phyloP scores from a whole-genome alignment of 2,888 invertebrate genomes.

The Bombylius major region DNA sequence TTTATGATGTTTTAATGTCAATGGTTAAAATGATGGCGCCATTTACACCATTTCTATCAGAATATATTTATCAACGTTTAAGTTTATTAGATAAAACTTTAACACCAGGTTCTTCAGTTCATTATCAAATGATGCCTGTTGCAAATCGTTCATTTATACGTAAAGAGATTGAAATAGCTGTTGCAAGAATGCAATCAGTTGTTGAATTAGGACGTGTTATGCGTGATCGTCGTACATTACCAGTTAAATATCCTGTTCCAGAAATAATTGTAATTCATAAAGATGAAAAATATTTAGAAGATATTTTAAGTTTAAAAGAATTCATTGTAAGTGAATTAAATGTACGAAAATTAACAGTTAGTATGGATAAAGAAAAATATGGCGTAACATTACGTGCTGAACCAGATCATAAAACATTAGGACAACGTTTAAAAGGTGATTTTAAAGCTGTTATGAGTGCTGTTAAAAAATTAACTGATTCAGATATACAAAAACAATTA shows the following conservation, averaged over 20 bases:
- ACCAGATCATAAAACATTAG: slow-evolving; percentile 79
- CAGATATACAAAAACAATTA: slow-evolving; percentile 64
- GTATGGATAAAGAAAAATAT: slow-evolving; percentile 83
- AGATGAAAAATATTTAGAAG: slow-evolving; percentile 60
- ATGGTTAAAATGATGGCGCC: slow-evolving; percentile 93
- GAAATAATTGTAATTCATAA: slow-evolving; percentile 93
- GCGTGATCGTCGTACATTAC: slow-evolving; percentile 84
- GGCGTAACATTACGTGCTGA: slow-evolving; percentile 85
- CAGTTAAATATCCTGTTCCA: slow-evolving; percentile 91
- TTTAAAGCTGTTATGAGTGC: slow-evolving; percentile 76
- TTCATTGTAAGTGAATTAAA: slow-evolving; percentile 92
- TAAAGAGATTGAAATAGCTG: slow-evolving; percentile 74
- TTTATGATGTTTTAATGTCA: slow-evolving; percentile 76
- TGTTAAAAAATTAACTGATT: slow-evolving; percentile 65
- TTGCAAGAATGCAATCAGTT: slow-evolving; percentile 85
- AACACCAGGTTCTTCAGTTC: slow-evolving; percentile 60
- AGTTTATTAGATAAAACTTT: slow-evolving; percentile 45
- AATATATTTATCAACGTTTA: slow-evolving; percentile 86
- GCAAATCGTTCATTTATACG: slow-evolving; percentile 61
- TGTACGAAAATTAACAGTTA: slow-evolving; percentile 68
- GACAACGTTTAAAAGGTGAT: slow-evolving; percentile 75
- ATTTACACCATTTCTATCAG: slow-evolving; percentile 92
- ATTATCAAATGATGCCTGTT: slow-evolving; percentile 81
- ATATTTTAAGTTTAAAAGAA: slow-evolving; percentile 62
- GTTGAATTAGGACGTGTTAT: slow-evolving; percentile 89